A percentile compares a stretch with the other conserved stretches of the same genome.
These are phyloP conservation scores for Amitus sp. DNA, from an alignment of 2,888 invertebrate genomes.

Conservation along the genomic window DNA sequence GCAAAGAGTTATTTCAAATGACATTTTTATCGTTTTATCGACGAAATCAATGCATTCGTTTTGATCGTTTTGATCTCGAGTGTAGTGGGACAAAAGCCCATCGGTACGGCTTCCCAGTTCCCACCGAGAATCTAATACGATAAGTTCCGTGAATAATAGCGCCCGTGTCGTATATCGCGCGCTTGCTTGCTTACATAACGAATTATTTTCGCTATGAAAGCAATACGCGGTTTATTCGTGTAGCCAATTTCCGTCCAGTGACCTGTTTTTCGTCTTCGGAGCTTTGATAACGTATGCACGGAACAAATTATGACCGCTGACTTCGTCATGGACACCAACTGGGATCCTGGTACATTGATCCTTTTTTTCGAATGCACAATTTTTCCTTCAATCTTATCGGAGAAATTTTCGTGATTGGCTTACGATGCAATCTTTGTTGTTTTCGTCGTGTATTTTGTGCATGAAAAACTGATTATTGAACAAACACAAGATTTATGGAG, in stretches of 20 bases:
- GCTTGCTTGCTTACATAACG: conserved; percentile 62
- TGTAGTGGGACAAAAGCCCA: too few species aligned
- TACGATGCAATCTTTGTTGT: too few species aligned
- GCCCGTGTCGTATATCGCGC: conserved; percentile 55
- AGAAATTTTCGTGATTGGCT: not conserved
- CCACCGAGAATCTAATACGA: too few species aligned
- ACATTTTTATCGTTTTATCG: too few species aligned
- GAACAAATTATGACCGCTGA: conserved; percentile 69
- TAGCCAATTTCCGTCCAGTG: conserved; percentile 43
- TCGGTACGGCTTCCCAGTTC: too few species aligned
- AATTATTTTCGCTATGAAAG: conserved; percentile 56
- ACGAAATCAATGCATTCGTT: too few species aligned
- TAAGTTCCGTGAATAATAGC: too few species aligned
- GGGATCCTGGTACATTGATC: conserved; percentile 70
- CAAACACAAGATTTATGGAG: too few species aligned
- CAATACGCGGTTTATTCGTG: conserved; percentile 49
- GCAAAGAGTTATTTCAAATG: too few species aligned
- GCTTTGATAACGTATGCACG: conserved; percentile 7
- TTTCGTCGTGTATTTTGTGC: not conserved
- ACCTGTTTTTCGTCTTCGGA: conserved; percentile 35
- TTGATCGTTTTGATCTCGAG: too few species aligned
- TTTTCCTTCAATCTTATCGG: conserved; percentile 35
- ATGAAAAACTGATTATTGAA: too few species aligned
- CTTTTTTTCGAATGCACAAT: conserved; percentile 46
- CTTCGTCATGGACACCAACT: conserved; percentile 71